phyloP scores from a whole-genome alignment of 2,113 vertebrate genomes.

The Hipposideros armiger region DNA sequence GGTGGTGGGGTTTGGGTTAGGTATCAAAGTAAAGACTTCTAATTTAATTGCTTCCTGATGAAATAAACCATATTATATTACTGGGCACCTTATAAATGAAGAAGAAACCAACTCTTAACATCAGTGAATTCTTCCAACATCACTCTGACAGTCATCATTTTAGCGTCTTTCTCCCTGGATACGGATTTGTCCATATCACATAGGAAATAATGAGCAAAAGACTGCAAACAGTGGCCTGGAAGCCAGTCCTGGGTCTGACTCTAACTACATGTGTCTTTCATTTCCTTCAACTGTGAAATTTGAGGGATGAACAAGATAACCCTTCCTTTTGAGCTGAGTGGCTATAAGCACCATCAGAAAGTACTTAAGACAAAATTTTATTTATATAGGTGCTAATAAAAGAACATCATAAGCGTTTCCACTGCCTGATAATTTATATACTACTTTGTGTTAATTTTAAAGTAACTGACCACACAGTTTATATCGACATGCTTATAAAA shows the following conservation, averaged over 20 bases:
- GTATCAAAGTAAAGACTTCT: slow-evolving; percentile 15
- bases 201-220: neutral
- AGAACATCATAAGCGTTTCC: neutral
- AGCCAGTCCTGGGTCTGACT: no score
- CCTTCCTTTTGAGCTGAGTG: neutral
- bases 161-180: neutral
- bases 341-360: neutral
- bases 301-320: neutral
- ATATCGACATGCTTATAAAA: neutral
- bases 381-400: neutral
- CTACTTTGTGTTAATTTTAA: neutral
- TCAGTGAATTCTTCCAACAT: neutral
- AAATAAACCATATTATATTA: neutral
- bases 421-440: neutral
- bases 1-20: neutral
- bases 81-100: neutral
- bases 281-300: neutral
- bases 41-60: slow-evolving; percentile 47
- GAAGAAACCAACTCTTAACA: neutral
- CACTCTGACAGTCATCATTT: neutral
- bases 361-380: neutral
- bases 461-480: neutral
- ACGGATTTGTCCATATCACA: neutral
- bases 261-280: neutral
- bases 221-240: neutral